Base-by-base conservation (phyloP, 1,140 invertebrate genomes). In the Drosophila pachea region DNA sequence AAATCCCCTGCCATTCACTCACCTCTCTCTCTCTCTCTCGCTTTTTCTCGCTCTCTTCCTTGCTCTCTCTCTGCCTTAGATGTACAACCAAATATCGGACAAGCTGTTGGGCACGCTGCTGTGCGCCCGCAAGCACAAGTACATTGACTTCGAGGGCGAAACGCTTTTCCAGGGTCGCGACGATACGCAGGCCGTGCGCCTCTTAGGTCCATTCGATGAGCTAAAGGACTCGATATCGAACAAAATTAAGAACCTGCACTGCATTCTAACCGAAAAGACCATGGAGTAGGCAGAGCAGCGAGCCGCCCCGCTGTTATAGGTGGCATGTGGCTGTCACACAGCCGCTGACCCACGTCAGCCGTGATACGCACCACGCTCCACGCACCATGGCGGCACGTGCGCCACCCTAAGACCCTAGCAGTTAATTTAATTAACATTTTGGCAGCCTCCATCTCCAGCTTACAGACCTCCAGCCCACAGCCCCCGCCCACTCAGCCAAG, bases 361-460 rank as follows among this genome's bases (percentile, higher is more conserved):
- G 38, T 54, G 49, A 2, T 43, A 48, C 48, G 33, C 33, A 11
- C 35, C 16, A 14, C 49, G 12, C 38, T 11, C 0, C 36, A 8
- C 7, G 32, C 32, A 11, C 33, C 14, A 14, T 32, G n/a, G 7
- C 12, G 53, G 69, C 77, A 76, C 77, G 69, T 77, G 69, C 59
- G 49, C 48, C 29, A 43, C 49, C 6, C 52, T 60, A 59, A 82
- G 67, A 78, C 75, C 60, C 67, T 78, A 68, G 63, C 68, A 73
- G 67, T 64, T 79, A 84, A 83, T 83, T 83, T 31, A 83, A 83
- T 84, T 83, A 78, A 63, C 43, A 59, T 74, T 68, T 61, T 40
- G 35, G 50, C 58, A 61, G 52, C 38, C 58, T 32, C 2, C 52
- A 55, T 1, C 22, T 22, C 22, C 22, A 1, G 22, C 22, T 22